A percentile compares a stretch with the other conserved stretches of the same genome.
Evolutionary conservation across 2,888 invertebrate species (phyloP).

Genomic region (Callyntrura guangdongensis): DNA sequence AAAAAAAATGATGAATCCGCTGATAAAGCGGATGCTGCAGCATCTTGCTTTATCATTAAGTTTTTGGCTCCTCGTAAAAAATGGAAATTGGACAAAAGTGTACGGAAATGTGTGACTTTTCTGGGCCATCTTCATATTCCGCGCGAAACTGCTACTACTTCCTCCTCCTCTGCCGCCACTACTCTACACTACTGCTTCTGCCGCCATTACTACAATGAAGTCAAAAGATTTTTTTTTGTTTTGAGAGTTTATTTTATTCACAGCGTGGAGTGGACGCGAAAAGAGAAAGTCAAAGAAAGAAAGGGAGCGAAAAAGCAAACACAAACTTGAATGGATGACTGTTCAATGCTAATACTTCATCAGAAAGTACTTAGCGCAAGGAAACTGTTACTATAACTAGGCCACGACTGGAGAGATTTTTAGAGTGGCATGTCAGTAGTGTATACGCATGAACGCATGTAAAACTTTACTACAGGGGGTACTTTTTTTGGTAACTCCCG

Average conservation of each 20-base stretch:
- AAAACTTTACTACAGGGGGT: not conserved
- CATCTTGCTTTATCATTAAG: slow-evolving; percentile 37
- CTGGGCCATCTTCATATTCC: slow-evolving; percentile 3
- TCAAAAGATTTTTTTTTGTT: slow-evolving; percentile 4
- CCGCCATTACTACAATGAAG: not conserved
- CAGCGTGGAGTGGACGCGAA: not conserved
- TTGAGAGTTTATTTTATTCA: not conserved
- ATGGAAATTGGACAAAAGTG: not conserved
- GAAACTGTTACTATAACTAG: slow-evolving; percentile 10
- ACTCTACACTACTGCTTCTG: too few relatives aligned
- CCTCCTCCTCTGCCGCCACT: too few relatives aligned
- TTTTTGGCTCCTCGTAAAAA: slow-evolving; percentile 34
- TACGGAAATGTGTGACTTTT: slow-evolving; percentile 22
- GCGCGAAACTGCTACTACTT: not conserved
- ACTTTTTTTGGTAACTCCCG: not conserved
- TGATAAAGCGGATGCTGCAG: slow-evolving; percentile 25
- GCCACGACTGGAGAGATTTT: not conserved
- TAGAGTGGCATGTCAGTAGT: not conserved
- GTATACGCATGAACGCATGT: slow-evolving; percentile 21
- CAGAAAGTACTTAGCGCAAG: slow-evolving; percentile 29
- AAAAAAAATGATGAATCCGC: slow-evolving; percentile 36
- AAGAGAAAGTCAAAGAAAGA: not conserved
- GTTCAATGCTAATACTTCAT: slow-evolving; percentile 25
- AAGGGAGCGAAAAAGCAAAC: not conserved
- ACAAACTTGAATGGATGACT: not conserved